These are phyloP conservation scores for Lepidocyrtoides sp. DNA, from an alignment of 2,888 invertebrate genomes.

Conservation along the genomic window DNA sequence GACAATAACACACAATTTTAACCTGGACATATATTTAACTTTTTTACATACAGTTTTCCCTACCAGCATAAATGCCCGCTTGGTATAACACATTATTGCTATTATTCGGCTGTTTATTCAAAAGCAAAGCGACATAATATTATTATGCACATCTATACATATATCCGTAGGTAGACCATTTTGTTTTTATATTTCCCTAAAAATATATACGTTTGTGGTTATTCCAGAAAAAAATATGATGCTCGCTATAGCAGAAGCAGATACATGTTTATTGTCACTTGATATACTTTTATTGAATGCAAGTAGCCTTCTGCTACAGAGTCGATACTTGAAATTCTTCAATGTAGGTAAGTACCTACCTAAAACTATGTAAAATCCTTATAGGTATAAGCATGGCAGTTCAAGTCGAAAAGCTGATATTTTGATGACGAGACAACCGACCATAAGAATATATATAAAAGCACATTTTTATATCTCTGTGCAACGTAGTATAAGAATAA, in stretches of 20 bases:
- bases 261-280: too few species aligned
- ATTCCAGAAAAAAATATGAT: not conserved
- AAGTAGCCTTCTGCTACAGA: not conserved
- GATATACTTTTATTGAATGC: too few species aligned
- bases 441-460: conserved; percentile 6
- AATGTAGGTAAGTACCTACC: not conserved
- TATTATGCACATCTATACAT: too few species aligned
- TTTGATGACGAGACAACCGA: conserved; percentile 43
- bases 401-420: not conserved
- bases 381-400: too few species aligned
- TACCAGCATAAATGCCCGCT: not conserved
- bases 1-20: conserved; percentile 32
- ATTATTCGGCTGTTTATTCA: too few species aligned
- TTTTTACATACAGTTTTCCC: not conserved
- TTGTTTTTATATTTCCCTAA: not conserved
- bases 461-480: conserved; percentile 40
- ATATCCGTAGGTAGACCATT: too few species aligned
- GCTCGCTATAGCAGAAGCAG: not conserved
- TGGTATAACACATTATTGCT: not conserved
- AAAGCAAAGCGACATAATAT: too few species aligned
- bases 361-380: too few species aligned
- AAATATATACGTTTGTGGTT: not conserved
- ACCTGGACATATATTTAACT: conserved; percentile 30
- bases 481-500: not conserved
- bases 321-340: conserved; percentile 23